Evolutionary conservation across 2,113 vertebrate species (phyloP).

Genomic region (Clinocottus analis): DNA sequence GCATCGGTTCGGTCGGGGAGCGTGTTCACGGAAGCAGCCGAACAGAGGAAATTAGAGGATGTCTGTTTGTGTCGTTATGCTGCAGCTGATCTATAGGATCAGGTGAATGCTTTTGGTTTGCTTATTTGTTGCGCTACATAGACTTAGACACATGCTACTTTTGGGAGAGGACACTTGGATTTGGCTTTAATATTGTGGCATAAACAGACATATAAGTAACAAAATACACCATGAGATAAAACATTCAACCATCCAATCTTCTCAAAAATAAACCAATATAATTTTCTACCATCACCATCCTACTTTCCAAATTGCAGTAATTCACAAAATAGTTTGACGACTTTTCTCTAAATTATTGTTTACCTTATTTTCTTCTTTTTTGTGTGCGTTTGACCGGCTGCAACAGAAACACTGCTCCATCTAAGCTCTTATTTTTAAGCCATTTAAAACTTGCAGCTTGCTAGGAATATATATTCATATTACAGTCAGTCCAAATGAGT

Average conservation of each 20-base stretch:
- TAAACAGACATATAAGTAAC: constrained; percentile 27
- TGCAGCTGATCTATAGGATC: constrained; percentile 10
- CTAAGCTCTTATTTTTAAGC: constrained; percentile 46
- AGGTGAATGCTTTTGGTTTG: constrained; percentile 27
- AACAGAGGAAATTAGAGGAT: constrained; percentile 33
- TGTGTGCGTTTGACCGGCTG: constrained; percentile 32
- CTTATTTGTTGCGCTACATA: constrained; percentile 4
- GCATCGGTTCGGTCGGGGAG: constrained; percentile 17
- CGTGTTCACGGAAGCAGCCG: constrained; percentile 18
- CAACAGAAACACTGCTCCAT: constrained; percentile 8
- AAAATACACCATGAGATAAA: constrained; percentile 28
- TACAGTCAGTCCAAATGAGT: constrained; percentile 78
- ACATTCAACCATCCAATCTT: neutral
- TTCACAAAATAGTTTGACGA: constrained; percentile 2
- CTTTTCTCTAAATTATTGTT: constrained; percentile 20
- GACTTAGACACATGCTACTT: neutral
- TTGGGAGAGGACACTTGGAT: constrained; percentile 17
- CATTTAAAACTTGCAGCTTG: constrained; percentile 57
- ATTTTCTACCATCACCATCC: constrained; percentile 8
- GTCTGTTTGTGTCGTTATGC: constrained; percentile 7
- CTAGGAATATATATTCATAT: constrained; percentile 72
- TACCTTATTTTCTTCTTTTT: constrained; percentile 26
- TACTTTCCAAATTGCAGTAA: constrained; percentile 9
- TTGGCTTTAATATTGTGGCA: constrained; percentile 30
- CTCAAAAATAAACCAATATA: neutral